These are phyloP conservation scores for Diadegma fenestrale DNA, from an alignment of 2,888 invertebrate genomes.

Conservation along the genomic window DNA sequence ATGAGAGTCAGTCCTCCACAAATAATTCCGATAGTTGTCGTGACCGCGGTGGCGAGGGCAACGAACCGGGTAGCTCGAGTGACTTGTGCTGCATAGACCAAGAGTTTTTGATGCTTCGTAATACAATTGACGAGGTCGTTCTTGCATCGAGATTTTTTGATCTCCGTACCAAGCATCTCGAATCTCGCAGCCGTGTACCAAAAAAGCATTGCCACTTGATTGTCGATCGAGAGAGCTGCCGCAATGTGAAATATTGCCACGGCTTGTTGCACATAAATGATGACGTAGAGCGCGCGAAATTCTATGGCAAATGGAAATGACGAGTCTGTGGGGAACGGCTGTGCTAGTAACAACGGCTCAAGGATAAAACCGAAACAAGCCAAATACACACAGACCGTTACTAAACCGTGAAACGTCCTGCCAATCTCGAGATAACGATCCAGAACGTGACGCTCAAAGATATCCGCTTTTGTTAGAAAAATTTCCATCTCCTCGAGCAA, in stretches of 20 bases:
- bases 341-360: slow-evolving; percentile 74
- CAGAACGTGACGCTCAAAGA: slow-evolving; percentile 69
- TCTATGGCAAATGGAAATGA: slow-evolving; percentile 78
- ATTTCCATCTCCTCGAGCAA: slow-evolving; percentile 65
- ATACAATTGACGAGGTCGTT: slow-evolving; percentile 71
- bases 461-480: slow-evolving; percentile 62
- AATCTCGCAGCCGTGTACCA: slow-evolving; percentile 76
- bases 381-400: slow-evolving; percentile 68
- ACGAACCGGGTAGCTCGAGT: slow-evolving; percentile 70
- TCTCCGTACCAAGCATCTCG: slow-evolving; percentile 73
- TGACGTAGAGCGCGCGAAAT: slow-evolving; percentile 53
- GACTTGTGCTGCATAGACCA: slow-evolving; percentile 70
- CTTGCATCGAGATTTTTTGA: slow-evolving; percentile 55
- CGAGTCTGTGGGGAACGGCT: slow-evolving; percentile 76
- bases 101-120: slow-evolving; percentile 71
- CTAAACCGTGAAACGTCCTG: slow-evolving; percentile 70
- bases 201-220: slow-evolving; percentile 74
- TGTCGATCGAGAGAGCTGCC: slow-evolving; percentile 72
- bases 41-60: slow-evolving; percentile 74
- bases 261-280: slow-evolving; percentile 74
- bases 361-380: slow-evolving; percentile 70
- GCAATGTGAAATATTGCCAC: slow-evolving; percentile 74
- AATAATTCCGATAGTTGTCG: slow-evolving; percentile 73
- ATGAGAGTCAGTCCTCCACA: slow-evolving; percentile 70
- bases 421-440: slow-evolving; percentile 75